Evolutionary conservation across 2,113 vertebrate species (phyloP), one percentile per base, ranked within the genome.

Genomic region (Dasyornis broadbenti): DNA sequence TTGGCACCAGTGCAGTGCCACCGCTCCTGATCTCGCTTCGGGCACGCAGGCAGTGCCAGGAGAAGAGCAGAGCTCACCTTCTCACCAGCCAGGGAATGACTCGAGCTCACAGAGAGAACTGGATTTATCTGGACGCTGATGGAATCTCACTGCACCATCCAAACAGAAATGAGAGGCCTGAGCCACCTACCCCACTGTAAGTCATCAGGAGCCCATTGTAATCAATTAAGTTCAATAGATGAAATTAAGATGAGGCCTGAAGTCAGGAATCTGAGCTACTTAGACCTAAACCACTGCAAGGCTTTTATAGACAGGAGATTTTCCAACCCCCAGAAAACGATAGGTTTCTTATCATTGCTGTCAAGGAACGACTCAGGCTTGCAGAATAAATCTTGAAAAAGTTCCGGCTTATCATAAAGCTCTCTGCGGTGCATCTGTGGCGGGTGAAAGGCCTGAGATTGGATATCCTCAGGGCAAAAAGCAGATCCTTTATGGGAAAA

Each of bases 231-330:
- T n/a, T n/a, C n/a, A n/a, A 91, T 54, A 63, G 16, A 47, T 77
- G 50, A 95, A 89, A 94, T 87, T 82, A 82, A 85, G 85, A 86
- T 73, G 87, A 91, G 68, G 61, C 65, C 83, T 71, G 65, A 92
- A 92, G 64, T 94, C 77, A 78, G 53, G 81, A 91, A 79, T 91
- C 72, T 94, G 89, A 96, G 61, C 45, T 71, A 45, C 76, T 75
- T 35, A 71, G 49, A 86, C 31, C 40, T 63, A 91, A 95, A 93
- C 45, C 35, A 35, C 82, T 86, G 40, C 44, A 49, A 91, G 56
- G 53, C 22, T 82, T 94, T 92, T 81, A 63, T 11, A 26, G 8
- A 59, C 2, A 75, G 50, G 37, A 90, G 63, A 76, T 92, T 64
- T 95, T 77, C 80, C 76, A 78, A 9, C 49, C 52, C 52, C 60